Evolutionary conservation across 2,888 invertebrate genomes (phyloP), one percentile per base, ranked within the genome.

Genomic region (Drosophila macrospina): DNA sequence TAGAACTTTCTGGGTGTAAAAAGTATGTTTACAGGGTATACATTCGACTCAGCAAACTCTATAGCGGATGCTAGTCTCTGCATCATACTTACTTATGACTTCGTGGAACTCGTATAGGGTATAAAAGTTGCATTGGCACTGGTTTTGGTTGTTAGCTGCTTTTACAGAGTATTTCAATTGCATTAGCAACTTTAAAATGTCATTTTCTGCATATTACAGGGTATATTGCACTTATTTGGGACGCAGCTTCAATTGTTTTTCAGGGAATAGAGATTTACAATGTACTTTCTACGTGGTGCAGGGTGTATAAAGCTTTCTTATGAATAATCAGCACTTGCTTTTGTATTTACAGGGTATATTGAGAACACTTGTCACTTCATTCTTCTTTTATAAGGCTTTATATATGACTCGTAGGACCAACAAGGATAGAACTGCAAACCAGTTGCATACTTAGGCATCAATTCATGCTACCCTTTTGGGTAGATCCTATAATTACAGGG

Each of bases 401-500:
- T n/a, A n/a, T n/a, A n/a, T n/a, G n/a, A n/a, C n/a, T n/a, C n/a
- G n/a, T n/a, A n/a, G n/a, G n/a, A n/a, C n/a, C n/a, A n/a, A n/a
- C n/a, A n/a, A n/a, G n/a, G n/a, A n/a, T n/a, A n/a, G n/a, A 15
- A 37, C 15, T 3, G 7, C 20, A 2, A 13, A 15, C 7, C 13
- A 0, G 3, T 7, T 1, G 7, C 7, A 32, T 26, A 32, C 32
- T 10, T 8, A 20, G 26, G 5, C n/a, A 13, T 8, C 0, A 28
- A 5, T 2, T 8, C 2, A 32, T 6, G 47, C 7, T 20, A 24
- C 51, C 28, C 37, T 16, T n/a, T 7, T 10, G 20, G 3, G 20
- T 2, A 1, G 5, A 5, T 11, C 8, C 5, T 13, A 20, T 5
- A 20, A 8, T 54, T 34, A 16, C 34, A 61, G 74, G 48, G 74